A percentile compares a stretch with the other conserved stretches of the same genome.
Conservation (phyloP, 2,888 invertebrate species). For the Galerucella pusilla region DNA sequence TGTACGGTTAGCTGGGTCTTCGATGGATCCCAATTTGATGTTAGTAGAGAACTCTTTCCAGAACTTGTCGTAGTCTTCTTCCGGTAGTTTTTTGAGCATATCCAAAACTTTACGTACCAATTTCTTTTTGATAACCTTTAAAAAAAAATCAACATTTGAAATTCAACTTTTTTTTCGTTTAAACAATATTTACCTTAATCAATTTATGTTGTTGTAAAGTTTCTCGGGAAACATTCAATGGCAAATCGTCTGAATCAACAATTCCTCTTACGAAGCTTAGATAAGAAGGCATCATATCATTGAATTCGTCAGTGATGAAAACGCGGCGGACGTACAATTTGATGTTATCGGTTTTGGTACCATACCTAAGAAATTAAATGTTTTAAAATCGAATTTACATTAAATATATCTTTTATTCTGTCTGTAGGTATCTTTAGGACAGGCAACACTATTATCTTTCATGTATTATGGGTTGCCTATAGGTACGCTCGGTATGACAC, state of each 20-base stretch:
- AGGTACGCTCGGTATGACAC: too few species aligned
- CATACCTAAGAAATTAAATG: slow-evolving; percentile 70
- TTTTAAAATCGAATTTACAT: too few species aligned
- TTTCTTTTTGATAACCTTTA: slow-evolving; percentile 99
- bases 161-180: background rate
- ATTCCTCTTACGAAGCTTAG: slow-evolving; percentile 95
- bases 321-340: slow-evolving; percentile 98
- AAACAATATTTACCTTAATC: slow-evolving; percentile 72
- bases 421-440: too few species aligned
- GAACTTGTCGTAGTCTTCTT: slow-evolving; percentile 90
- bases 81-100: slow-evolving; percentile 96
- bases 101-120: slow-evolving; percentile 95
- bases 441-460: too few species aligned
- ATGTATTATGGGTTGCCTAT: too few species aligned
- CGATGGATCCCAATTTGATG: slow-evolving; percentile 85
- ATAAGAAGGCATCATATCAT: slow-evolving; percentile 99
- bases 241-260: slow-evolving; percentile 98
- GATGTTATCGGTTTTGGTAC: slow-evolving; percentile 93
- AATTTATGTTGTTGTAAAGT: slow-evolving; percentile 98
- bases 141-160: background rate
- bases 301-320: slow-evolving; percentile 99
- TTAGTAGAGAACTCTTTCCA: slow-evolving; percentile 99
- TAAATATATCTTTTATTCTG: too few species aligned
- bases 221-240: slow-evolving; percentile 97
- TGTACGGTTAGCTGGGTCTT: slow-evolving; percentile 96